Conservation (phyloP, 1,140 invertebrate species). For the Sweltsa coloradensis region DNA sequence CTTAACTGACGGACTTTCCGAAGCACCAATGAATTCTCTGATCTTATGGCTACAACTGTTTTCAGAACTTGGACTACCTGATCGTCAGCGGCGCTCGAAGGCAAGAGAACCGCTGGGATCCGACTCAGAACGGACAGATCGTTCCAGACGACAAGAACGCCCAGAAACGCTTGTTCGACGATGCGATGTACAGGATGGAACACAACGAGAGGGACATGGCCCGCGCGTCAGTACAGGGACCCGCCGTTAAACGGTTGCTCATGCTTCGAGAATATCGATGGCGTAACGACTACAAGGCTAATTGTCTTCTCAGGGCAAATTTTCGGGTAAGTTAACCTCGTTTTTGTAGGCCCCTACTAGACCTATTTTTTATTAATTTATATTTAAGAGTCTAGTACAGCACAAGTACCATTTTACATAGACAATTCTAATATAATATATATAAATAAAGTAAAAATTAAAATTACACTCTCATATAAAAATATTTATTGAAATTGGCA, state of each 20-base stretch:
- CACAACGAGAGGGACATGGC: conserved; percentile 74
- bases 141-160: conserved; percentile 81
- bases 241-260: conserved; percentile 58
- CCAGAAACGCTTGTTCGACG: conserved; percentile 75
- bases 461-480: too few relatives aligned
- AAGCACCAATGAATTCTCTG: too few relatives aligned
- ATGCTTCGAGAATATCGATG: conserved; percentile 63
- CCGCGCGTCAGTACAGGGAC: conserved; percentile 53
- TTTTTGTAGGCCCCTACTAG: background rate
- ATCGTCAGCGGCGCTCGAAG: conserved; percentile 87
- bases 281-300: conserved; percentile 85
- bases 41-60: conserved; percentile 19
- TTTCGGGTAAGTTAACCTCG: conserved; percentile 57
- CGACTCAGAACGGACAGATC: conserved; percentile 89
- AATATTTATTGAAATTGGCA: too few relatives aligned
- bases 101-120: conserved; percentile 98
- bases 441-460: too few relatives aligned
- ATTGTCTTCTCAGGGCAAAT: conserved; percentile 62
- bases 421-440: too few relatives aligned
- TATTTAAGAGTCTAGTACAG: too few relatives aligned
- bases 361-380: background rate
- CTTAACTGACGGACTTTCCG: conserved; percentile 10
- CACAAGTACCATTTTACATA: too few relatives aligned
- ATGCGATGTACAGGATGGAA: conserved; percentile 94
- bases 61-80: conserved; percentile 92